phyloP scores from a whole-genome alignment of 2,888 invertebrate species.

The Sialis fuliginosa region DNA sequence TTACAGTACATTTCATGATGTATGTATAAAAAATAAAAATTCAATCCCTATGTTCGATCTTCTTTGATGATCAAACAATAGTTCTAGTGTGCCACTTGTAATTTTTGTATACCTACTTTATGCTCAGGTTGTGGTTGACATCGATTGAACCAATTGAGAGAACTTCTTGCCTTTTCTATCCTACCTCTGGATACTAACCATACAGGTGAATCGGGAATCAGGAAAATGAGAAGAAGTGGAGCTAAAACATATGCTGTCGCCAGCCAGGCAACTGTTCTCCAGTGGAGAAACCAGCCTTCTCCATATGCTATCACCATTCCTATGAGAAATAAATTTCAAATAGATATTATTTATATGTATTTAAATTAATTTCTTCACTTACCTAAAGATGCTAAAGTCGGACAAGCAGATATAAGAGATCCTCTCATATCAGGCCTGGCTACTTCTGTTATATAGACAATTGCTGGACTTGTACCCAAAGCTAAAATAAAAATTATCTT shows the following conservation, averaged over 20 bases:
- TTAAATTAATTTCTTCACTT: conserved; percentile 9
- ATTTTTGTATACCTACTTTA: conserved; percentile 2
- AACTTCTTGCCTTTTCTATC: conserved; percentile 31
- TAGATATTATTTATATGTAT: background rate
- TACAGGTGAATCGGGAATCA: conserved; percentile 38
- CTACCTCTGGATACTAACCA: conserved; percentile 37
- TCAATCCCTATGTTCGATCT: no score
- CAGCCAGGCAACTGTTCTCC: conserved; percentile 37
- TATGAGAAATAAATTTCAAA: conserved; percentile 12
- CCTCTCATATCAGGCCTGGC: conserved; percentile 38
- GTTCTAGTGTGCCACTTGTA: no score
- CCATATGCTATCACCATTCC: conserved; percentile 37
- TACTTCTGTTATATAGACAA: conserved; percentile 42
- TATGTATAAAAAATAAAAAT: no score
- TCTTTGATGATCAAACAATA: no score
- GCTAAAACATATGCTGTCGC: conserved; percentile 31
- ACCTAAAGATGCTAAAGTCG: conserved; percentile 38
- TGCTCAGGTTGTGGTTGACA: conserved; percentile 21
- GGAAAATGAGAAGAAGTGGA: conserved; percentile 29
- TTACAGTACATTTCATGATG: no score
- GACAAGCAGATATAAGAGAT: conserved; percentile 37
- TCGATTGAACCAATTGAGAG: conserved; percentile 30
- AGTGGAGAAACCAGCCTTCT: conserved; percentile 32
- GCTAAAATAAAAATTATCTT: conserved; percentile 18
- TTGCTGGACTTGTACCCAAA: conserved; percentile 37